A percentile compares a stretch with the other conserved stretches of the same genome.
Conservation (phyloP, 35 echinoderm and acorn worm genomes). For the Chiridota heheva region DNA sequence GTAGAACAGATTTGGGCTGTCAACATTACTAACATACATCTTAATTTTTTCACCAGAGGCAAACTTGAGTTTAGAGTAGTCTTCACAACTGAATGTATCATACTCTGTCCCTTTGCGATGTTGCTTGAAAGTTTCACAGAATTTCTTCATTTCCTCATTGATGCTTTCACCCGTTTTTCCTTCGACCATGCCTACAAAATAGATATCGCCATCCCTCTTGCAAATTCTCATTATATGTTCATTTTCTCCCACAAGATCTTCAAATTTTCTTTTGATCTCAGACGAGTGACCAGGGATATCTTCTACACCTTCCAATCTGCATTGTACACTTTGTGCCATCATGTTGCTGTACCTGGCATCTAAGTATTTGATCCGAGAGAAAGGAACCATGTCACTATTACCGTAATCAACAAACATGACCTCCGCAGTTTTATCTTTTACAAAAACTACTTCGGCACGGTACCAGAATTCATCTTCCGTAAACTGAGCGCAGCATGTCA, state of each 20-base stretch:
- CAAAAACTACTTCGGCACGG: conserved; percentile 50
- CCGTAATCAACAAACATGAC: conserved; percentile 86
- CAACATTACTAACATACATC: conserved; percentile 66
- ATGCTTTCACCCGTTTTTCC: conserved; percentile 38
- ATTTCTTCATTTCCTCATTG: conserved; percentile 51
- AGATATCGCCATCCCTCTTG: not conserved
- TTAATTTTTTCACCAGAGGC: conserved; percentile 33
- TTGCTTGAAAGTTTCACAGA: conserved; percentile 4
- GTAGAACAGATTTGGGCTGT: conserved; percentile 65
- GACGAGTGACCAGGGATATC: conserved; percentile 19
- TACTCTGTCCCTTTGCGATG: not conserved
- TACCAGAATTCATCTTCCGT: conserved; percentile 78
- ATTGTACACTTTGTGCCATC: conserved; percentile 61
- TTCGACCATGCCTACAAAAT: conserved; percentile 20
- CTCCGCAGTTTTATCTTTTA: conserved; percentile 28
- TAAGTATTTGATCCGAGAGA: conserved; percentile 39
- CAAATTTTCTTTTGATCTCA: conserved; percentile 37
- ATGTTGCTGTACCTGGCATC: conserved; percentile 56
- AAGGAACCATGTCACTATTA: conserved; percentile 61
- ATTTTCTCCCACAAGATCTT: conserved; percentile 43
- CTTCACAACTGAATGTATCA: conserved; percentile 1
- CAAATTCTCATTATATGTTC: conserved; percentile 24
- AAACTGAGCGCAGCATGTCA: conserved; percentile 72
- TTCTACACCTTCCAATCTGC: conserved; percentile 54
- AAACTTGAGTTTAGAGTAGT: conserved; percentile 50